Evolutionary conservation across 1,140 invertebrate species (phyloP).

Genomic region (Megalopta genalis): DNA sequence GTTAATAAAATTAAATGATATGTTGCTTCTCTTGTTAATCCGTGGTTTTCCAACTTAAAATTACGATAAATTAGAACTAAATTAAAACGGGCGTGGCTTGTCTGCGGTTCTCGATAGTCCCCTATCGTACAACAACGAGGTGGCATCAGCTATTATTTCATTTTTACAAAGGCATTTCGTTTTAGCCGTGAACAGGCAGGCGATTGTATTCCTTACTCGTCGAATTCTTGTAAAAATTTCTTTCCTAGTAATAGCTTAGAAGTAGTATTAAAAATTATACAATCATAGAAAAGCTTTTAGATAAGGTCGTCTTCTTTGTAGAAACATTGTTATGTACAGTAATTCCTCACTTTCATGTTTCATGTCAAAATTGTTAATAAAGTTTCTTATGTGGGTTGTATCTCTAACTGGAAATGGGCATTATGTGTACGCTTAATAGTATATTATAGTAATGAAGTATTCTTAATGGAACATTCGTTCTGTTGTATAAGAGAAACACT

Average conservation of each 20-base stretch:
- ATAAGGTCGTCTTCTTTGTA: background rate
- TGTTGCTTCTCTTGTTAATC: constrained; percentile 79
- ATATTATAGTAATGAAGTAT: too few species aligned
- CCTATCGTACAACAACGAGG: background rate
- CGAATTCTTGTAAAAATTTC: background rate
- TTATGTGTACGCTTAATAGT: too few species aligned
- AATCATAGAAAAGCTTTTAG: background rate
- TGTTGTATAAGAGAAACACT: too few species aligned
- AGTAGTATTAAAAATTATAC: background rate
- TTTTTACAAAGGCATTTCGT: background rate
- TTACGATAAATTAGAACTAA: constrained; percentile 70
- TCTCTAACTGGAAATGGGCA: background rate
- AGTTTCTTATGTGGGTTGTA: background rate
- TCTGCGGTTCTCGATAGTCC: background rate
- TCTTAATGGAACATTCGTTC: too few species aligned
- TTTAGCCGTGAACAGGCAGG: background rate
- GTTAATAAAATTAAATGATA: constrained; percentile 79
- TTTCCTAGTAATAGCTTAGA: background rate
- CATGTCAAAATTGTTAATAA: background rate
- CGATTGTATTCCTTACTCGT: too few species aligned
- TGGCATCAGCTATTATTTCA: background rate
- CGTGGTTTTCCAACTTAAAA: constrained; percentile 63
- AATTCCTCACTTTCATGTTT: background rate
- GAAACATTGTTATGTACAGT: background rate
- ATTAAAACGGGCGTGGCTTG: constrained; percentile 59